Evolutionary conservation across 2,113 vertebrate species (phyloP).

Genomic region (Oreocharis arfaki): DNA sequence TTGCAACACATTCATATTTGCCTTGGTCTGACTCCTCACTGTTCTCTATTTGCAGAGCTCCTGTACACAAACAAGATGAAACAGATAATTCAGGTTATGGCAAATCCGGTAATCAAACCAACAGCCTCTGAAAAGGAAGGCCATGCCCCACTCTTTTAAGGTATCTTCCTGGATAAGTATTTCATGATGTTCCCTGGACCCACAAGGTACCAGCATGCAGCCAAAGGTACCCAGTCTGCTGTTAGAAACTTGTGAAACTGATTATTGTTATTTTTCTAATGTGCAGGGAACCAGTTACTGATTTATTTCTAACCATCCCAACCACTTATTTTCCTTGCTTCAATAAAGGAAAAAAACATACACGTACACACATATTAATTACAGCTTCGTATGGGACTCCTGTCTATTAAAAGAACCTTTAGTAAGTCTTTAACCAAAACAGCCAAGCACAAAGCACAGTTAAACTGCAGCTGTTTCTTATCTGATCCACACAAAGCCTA

Average conservation of each 20-base stretch:
- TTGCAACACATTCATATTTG: conserved; percentile 97
- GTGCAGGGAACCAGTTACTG: background rate
- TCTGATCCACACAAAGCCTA: conserved; percentile 32
- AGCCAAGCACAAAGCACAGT: background rate
- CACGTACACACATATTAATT: conserved; percentile 18
- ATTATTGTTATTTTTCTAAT: background rate
- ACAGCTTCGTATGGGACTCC: background rate
- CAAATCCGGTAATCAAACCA: background rate
- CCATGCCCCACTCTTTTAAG: background rate
- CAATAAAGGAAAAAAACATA: background rate
- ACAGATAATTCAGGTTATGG: conserved; percentile 38
- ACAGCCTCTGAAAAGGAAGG: background rate
- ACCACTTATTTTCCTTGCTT: background rate
- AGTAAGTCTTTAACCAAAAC: conserved; percentile 37
- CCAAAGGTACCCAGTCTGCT: background rate
- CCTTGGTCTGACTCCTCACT: conserved; percentile 98
- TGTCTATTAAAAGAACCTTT: conserved; percentile 9
- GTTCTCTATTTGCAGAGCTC: conserved; percentile 96
- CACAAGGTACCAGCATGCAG: conserved; percentile 3
- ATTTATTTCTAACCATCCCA: background rate
- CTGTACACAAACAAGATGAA: conserved; percentile 73
- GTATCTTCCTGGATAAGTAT: background rate
- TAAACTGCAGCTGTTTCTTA: conserved; percentile 20
- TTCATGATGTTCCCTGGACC: background rate
- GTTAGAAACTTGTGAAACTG: background rate